Percentiles rank a stretch among this genome's conserved stretches.
These are phyloP conservation scores for Drosophila buzzatii DNA, from an alignment of 2,888 invertebrate species.

Conservation along the genomic window DNA sequence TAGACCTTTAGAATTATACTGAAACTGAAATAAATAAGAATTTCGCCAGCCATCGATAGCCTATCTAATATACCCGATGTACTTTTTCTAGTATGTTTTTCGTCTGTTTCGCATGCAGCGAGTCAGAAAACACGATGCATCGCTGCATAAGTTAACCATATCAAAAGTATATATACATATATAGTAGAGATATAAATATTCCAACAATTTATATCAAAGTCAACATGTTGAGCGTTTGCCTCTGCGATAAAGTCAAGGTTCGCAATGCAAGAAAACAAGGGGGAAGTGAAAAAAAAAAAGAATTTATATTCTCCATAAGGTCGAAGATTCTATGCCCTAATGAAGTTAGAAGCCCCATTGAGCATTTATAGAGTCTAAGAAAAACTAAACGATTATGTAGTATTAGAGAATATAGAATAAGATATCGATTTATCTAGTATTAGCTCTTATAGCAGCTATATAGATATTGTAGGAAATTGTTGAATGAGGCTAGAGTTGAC, in stretches of 20 bases:
- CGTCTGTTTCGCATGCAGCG: neutral
- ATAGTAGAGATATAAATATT: conserved; percentile 13
- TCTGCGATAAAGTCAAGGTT: conserved; percentile 50
- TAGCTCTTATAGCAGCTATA: too few relatives aligned
- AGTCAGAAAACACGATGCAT: conserved; percentile 29
- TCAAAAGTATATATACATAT: conserved; percentile 29
- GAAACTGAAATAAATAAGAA: neutral
- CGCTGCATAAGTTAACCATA: conserved; percentile 53
- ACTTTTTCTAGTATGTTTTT: neutral
- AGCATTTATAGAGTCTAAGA: neutral
- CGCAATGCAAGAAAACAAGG: conserved; percentile 1
- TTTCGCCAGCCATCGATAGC: neutral
- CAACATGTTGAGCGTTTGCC: conserved; percentile 32
- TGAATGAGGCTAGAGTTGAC: neutral
- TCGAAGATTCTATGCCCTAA: neutral
- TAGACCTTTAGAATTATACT: too few relatives aligned
- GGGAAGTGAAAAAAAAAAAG: neutral
- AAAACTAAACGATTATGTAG: neutral
- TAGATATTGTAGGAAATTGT: too few relatives aligned
- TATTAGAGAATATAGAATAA: too few relatives aligned
- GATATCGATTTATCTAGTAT: too few relatives aligned
- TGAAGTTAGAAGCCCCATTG: neutral
- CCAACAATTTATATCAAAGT: conserved; percentile 62
- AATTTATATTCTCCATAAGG: neutral
- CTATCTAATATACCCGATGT: neutral